phyloP scores from a whole-genome alignment of 2,113 vertebrate species.

The Acanthochromis polyacanthus region DNA sequence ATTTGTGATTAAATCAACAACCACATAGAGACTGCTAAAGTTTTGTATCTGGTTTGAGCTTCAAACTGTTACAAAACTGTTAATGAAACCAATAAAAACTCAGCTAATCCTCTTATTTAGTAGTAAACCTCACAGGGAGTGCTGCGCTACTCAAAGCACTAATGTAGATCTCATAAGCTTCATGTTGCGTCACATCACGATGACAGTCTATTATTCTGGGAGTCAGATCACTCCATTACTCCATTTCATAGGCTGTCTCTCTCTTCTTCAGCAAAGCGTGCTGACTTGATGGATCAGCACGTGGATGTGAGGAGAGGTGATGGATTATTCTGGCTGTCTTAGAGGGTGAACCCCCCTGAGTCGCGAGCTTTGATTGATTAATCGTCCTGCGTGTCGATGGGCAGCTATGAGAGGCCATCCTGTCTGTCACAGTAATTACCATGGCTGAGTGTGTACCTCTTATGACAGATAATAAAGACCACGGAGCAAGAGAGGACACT shows the following conservation, averaged over 20 bases:
- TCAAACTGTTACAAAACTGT: no score
- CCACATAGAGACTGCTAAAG: no score
- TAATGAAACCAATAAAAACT: background rate
- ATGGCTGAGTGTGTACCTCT: constrained; percentile 37
- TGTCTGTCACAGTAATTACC: constrained; percentile 60
- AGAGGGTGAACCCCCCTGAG: constrained; percentile 36
- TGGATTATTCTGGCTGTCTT: constrained; percentile 63
- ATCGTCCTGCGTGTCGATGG: constrained; percentile 30
- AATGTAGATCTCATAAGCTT: constrained; percentile 27
- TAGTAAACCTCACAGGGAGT: background rate
- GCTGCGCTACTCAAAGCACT: background rate
- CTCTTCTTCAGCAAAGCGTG: constrained; percentile 7
- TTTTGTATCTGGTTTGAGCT: no score
- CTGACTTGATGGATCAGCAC: constrained; percentile 59
- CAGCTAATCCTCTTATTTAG: constrained; percentile 11
- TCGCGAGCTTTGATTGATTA: constrained; percentile 73
- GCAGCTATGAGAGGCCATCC: constrained; percentile 56
- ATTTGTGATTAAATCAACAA: no score
- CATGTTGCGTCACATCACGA: constrained; percentile 19
- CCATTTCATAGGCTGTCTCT: background rate
- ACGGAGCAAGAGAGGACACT: constrained; percentile 33
- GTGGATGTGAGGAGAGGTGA: constrained; percentile 58
- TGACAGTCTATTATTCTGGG: constrained; percentile 39
- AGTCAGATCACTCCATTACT: constrained; percentile 45
- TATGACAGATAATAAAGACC: constrained; percentile 48